phyloP scores from a whole-genome alignment of 2,797 vertebrate species.

The Coregonus ussuriensis region DNA sequence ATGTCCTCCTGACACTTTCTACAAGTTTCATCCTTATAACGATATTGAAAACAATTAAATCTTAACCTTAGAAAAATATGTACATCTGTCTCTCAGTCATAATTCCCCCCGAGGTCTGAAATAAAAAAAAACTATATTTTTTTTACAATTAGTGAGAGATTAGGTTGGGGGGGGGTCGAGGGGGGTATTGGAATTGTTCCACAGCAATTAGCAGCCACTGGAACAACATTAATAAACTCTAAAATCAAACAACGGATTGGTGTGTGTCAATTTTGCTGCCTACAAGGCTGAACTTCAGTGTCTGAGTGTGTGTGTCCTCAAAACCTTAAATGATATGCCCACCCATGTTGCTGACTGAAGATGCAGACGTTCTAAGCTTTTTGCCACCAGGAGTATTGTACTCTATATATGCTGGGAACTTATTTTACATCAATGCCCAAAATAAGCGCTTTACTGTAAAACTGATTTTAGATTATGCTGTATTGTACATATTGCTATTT shows the following conservation, averaged over 20 bases:
- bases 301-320: conserved; percentile 18
- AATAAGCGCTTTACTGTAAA: conserved; percentile 61
- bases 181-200: conserved; percentile 42
- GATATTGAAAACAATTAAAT: conserved; percentile 49
- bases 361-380: conserved; percentile 56
- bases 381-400: conserved; percentile 31
- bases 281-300: conserved; percentile 51
- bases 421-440: conserved; percentile 41
- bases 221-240: conserved; percentile 63
- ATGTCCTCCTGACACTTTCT: conserved; percentile 33
- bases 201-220: conserved; percentile 60
- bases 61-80: no score
- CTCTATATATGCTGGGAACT: conserved; percentile 24
- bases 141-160: conserved; percentile 61
- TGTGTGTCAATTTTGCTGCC: conserved; percentile 59
- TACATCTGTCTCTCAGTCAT: conserved; percentile 67
- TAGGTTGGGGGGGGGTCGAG: conserved; percentile 26
- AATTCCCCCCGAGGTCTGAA: conserved; percentile 60
- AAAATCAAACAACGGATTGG: conserved; percentile 50
- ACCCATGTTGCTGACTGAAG: conserved; percentile 37
- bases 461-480: conserved; percentile 44
- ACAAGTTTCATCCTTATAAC: conserved; percentile 68
- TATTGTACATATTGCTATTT: conserved; percentile 61
- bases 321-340: conserved; percentile 67
- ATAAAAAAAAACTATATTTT: conserved; percentile 67